These are phyloP conservation scores for Calidris pygmaea DNA, from an alignment of 2,113 vertebrate genomes.

Conservation along the genomic window DNA sequence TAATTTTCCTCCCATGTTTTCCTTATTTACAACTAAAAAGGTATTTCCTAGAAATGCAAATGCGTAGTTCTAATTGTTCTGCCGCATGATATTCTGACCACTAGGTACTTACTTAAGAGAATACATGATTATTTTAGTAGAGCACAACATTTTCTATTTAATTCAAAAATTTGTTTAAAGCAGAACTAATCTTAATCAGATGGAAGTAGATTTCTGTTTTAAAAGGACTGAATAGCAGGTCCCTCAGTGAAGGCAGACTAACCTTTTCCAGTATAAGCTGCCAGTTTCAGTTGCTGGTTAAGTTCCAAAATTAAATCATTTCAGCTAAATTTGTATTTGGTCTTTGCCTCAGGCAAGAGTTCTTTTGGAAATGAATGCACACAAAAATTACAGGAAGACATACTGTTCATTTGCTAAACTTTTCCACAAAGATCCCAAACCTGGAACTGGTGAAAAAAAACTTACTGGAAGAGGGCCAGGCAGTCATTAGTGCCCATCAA, in stretches of 20 bases:
- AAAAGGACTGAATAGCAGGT: background rate
- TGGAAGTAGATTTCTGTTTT: background rate
- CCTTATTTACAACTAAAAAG: background rate
- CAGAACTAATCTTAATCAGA: background rate
- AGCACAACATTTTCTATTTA: background rate
- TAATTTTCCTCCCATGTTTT: background rate
- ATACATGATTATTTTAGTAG: background rate
- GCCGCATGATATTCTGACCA: background rate
- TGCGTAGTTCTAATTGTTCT: background rate
- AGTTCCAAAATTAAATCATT: background rate
- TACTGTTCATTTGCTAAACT: background rate
- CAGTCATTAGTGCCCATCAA: background rate
- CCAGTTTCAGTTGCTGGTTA: background rate
- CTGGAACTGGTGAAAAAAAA: background rate
- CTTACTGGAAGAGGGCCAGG: background rate
- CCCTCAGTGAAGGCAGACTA: background rate
- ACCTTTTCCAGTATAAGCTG: slow-evolving; percentile 5
- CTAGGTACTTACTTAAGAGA: background rate
- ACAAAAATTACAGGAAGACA: background rate
- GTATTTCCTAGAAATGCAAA: background rate
- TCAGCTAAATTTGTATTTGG: background rate
- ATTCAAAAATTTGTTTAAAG: background rate
- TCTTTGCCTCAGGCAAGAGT: background rate
- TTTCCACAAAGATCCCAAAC: background rate
- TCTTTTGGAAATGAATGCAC: background rate